A percentile compares a stretch with the other conserved stretches of the same genome.
Evolutionary conservation across 2,888 invertebrate species (phyloP).

Genomic region (Julus scanicus): DNA sequence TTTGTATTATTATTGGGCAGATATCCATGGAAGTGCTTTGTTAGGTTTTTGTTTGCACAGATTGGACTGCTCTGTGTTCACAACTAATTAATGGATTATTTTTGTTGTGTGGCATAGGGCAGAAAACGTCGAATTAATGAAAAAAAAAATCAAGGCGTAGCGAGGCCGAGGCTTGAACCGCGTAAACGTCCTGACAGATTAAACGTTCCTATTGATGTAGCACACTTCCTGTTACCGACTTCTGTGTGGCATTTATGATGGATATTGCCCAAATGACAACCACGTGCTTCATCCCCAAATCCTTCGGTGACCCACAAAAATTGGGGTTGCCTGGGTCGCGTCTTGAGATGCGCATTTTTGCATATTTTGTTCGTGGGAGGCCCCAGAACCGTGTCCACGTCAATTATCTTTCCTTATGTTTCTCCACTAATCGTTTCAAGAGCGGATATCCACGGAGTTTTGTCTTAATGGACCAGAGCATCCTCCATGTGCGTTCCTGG

Average conservation of each 20-base stretch:
- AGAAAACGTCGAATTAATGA: neutral
- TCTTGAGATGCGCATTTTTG: slow-evolving; percentile 13
- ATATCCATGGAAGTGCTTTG: slow-evolving; percentile 37
- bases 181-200: slow-evolving; percentile 25
- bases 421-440: neutral
- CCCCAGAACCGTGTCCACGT: neutral
- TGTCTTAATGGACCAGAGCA: neutral
- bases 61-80: slow-evolving; percentile 43
- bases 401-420: neutral
- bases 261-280: slow-evolving; percentile 27
- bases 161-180: neutral
- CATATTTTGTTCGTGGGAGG: slow-evolving; percentile 18
- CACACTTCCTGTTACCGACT: slow-evolving; percentile 6
- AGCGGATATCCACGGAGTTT: neutral
- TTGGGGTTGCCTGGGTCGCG: neutral
- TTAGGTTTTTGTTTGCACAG: slow-evolving; percentile 35
- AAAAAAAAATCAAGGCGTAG: neutral
- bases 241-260: slow-evolving; percentile 40
- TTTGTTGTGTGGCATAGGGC: neutral
- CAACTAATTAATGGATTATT: slow-evolving; percentile 44
- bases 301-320: neutral
- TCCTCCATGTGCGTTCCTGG: neutral
- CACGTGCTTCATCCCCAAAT: neutral
- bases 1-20: slow-evolving; percentile 40
- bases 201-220: slow-evolving; percentile 5